phyloP scores from a whole-genome alignment of 2,113 vertebrate species.

The Phrynocephalus versicolor region DNA sequence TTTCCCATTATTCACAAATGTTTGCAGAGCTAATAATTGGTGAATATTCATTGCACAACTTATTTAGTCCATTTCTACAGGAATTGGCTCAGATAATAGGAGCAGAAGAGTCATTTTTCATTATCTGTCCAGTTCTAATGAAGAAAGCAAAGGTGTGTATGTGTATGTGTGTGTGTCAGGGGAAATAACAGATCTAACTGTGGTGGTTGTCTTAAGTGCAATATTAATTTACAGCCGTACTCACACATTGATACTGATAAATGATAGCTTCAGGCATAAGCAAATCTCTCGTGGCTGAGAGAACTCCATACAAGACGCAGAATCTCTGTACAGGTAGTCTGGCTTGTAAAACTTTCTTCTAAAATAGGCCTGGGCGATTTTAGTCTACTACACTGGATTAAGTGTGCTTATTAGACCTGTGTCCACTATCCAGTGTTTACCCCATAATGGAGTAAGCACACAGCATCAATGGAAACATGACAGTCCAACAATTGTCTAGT shows the following conservation, averaged over 20 bases:
- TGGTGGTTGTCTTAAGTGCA: not conserved
- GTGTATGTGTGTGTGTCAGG: too few species aligned
- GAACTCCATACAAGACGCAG: not conserved
- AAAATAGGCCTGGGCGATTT: too few species aligned
- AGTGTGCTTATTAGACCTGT: too few species aligned
- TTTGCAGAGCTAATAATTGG: slow-evolving; percentile 44
- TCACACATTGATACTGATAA: slow-evolving; percentile 31
- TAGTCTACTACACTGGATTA: too few species aligned
- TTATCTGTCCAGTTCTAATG: slow-evolving; percentile 34
- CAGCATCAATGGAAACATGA: too few species aligned
- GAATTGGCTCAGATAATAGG: not conserved
- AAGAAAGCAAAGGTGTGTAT: slow-evolving; percentile 15
- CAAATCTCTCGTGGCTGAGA: not conserved
- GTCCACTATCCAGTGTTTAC: too few species aligned
- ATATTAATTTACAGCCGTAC: not conserved
- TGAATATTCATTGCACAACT: slow-evolving; percentile 28
- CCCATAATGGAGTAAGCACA: too few species aligned
- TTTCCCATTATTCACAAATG: slow-evolving; percentile 27
- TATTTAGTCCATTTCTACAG: slow-evolving; percentile 34
- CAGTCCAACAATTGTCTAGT: too few species aligned
- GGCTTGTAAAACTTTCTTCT: not conserved
- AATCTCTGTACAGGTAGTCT: not conserved
- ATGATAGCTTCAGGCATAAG: slow-evolving; percentile 3
- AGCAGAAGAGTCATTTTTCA: slow-evolving; percentile 7
- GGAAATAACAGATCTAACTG: not conserved